Evolutionary conservation across 2,113 vertebrate species (phyloP), one percentile per base, ranked within the genome.

Genomic region (Miniopterus natalensis): DNA sequence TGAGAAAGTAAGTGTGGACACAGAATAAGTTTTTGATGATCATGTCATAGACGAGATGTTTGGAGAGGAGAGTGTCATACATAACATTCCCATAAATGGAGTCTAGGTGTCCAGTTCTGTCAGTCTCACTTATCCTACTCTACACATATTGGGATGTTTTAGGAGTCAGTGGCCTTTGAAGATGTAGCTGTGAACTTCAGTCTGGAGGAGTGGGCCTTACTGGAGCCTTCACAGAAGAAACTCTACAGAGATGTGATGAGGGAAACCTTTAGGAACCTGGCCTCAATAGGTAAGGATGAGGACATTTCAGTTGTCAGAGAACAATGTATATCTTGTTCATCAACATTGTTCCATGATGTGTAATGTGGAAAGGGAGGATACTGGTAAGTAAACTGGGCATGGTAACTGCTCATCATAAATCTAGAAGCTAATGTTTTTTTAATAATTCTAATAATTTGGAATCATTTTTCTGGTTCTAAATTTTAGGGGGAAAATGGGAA

Each of bases 141-240:
- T 66, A 55, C 21, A 40, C 5, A 20, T 57, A 2, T 75, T 53
- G 68, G n/a, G 15, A 15, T 71, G 21, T 88, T 88, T 84, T 31
- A 95, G 84, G 71, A 71, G 4, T 17, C 70, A 55, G 51, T 95
- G 51, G 45, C 45, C 36, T 89, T 88, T 83, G 77, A 95, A 53
- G 90, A 95, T 84, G 84, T 95, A 45, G 45, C 53, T 63, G 71
- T 95, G 70, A 83, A 42, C 31, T 84, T 95, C 70, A 92, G 78
- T 17, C 20, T 25, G 31, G 90, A 92, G 17, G 90, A 95, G 36
- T 89, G 84, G 84, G 84, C n/a, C 36, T 42, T 88, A 15, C 42
- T 92, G 70, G 27, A 92, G 49, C 45, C 79, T 77, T 51, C 51
- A 31, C 84, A 95, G 84, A 84, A 84, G 53, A 78, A 84, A 27